phyloP scores from a whole-genome alignment of 2,888 invertebrate genomes.

The Reticulitermes lucifugus region DNA sequence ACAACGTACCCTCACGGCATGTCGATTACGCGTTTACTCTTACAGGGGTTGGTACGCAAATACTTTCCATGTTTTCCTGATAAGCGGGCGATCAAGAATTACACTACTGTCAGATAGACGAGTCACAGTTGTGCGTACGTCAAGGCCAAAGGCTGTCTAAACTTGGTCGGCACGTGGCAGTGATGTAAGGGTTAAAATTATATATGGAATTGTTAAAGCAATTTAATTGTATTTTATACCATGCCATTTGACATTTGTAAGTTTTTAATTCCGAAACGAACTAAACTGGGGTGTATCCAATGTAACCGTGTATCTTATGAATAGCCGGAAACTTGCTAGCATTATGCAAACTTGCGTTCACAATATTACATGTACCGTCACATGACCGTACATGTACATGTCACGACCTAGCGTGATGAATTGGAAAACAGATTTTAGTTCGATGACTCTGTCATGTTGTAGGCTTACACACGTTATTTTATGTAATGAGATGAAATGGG shows the following conservation, averaged over 20 bases:
- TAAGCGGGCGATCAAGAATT: too few relatives aligned
- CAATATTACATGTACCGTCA: not conserved
- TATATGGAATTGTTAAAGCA: not conserved
- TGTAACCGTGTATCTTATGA: not conserved
- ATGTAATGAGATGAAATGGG: too few relatives aligned
- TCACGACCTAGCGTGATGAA: not conserved
- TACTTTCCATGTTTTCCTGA: too few relatives aligned
- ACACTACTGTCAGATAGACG: too few relatives aligned
- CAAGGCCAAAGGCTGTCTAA: not conserved
- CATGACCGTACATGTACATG: too few relatives aligned
- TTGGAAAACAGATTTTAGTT: not conserved
- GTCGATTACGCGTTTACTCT: too few relatives aligned
- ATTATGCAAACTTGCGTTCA: not conserved
- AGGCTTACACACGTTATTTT: too few relatives aligned
- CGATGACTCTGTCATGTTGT: too few relatives aligned
- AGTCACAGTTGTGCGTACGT: not conserved
- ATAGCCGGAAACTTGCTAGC: not conserved
- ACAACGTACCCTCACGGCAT: too few relatives aligned
- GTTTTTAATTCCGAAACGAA: not conserved
- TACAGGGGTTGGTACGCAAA: too few relatives aligned
- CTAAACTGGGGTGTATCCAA: not conserved
- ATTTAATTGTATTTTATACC: not conserved
- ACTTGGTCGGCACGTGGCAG: not conserved
- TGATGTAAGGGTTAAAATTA: not conserved
- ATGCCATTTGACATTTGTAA: not conserved